phyloP scores from a whole-genome alignment of 35 echinoderm and acorn worm genomes.

The Patiria miniata region DNA sequence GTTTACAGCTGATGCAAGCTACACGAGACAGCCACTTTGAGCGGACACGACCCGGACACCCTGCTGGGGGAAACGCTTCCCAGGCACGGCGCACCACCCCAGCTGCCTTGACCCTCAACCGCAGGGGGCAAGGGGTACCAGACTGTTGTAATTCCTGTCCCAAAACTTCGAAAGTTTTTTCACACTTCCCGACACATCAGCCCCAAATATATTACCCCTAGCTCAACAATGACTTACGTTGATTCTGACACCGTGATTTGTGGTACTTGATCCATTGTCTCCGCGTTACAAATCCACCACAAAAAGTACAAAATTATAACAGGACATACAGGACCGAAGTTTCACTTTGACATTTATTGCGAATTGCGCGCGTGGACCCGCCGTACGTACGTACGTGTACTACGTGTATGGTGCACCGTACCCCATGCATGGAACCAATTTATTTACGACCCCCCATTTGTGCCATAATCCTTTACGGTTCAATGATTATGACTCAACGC shows the following conservation, averaged over 20 bases:
- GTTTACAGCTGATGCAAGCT: no score
- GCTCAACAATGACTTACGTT: background rate
- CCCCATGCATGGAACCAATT: background rate
- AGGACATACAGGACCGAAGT: no score
- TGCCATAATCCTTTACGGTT: background rate
- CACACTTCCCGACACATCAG: background rate
- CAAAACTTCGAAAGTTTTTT: background rate
- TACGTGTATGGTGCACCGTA: background rate
- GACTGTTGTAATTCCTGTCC: background rate
- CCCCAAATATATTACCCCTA: background rate
- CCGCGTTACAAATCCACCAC: background rate
- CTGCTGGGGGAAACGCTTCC: background rate
- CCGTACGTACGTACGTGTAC: background rate
- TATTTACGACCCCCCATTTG: no score
- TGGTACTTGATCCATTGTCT: background rate
- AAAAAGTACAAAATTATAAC: background rate
- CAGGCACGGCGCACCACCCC: background rate
- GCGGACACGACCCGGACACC: background rate
- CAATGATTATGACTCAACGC: background rate
- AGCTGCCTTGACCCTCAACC: background rate
- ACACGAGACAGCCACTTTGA: no score
- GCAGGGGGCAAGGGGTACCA: background rate
- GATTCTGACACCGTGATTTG: background rate
- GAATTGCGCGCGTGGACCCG: background rate
- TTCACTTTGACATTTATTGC: background rate